Evolutionary conservation across 1,140 invertebrate genomes (phyloP), one percentile per base, ranked within the genome.

Genomic region (Cotesia typhae): DNA sequence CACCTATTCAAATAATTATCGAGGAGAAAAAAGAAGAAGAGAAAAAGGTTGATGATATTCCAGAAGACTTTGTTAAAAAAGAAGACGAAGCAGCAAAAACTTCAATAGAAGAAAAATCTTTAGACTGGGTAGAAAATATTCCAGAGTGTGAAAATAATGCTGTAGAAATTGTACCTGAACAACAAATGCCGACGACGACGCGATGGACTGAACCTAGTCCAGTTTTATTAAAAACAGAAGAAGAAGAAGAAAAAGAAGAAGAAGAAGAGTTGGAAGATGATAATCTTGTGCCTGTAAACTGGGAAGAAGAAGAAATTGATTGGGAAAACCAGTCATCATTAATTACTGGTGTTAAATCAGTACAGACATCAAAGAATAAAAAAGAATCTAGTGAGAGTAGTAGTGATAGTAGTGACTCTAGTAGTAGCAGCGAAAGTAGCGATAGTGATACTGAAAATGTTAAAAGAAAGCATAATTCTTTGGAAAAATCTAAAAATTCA

Each of bases 221-320:
- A 35, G 28, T 5, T 20, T 1, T 84, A 4, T 47, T 47, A 47
- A 47, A 47, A 47, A 7, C 10, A 10, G 79, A 76, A 47, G 41
- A 47, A 10, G 79, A 76, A 1, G 80, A 65, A 47, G 41, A 47
- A n/a, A n/a, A n/a, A 10, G 79, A 76, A 47, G 41, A 47, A 10
- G 79, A 76, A 1, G 80, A 65, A 20, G 57, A 67, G n/a, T 20
- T 38, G 28, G 53, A 59, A 38, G 82, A 82, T 0, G 83, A 84
- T 1, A 80, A 83, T 4, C 66, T 77, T 5, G 69, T 76, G 38
- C 75, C 83, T 5, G 81, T 85, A 6, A 83, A 80, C 72, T 87
- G 85, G 85, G 85, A 86, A 17, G 83, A 84, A 35, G 85, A 86
- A 35, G 79, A 76, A 3, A 71, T 73, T 6, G 80, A 83, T 74